Conservation (phyloP, 2,797 vertebrate species). For the Ctenochaetus hawaiiensis region DNA sequence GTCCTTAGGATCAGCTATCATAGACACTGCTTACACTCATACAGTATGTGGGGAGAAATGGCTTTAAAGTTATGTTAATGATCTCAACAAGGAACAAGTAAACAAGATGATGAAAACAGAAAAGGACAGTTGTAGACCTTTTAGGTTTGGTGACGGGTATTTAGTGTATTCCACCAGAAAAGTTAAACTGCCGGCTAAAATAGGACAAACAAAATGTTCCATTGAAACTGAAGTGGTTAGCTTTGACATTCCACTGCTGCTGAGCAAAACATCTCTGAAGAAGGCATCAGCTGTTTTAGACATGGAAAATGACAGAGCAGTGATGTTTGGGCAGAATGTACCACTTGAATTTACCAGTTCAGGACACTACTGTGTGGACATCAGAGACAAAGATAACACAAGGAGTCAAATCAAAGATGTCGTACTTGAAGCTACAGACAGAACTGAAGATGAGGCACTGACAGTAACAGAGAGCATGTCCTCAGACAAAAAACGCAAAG, state of each 20-base stretch:
- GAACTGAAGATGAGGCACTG: neutral
- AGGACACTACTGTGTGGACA: constrained; percentile 30
- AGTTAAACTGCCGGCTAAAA: constrained; percentile 33
- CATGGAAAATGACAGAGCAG: constrained; percentile 20
- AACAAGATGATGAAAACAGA: neutral
- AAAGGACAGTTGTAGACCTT: neutral
- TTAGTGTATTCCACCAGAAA: constrained; percentile 33
- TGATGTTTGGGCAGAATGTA: constrained; percentile 33
- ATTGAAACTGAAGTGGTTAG: constrained; percentile 46
- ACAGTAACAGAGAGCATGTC: neutral
- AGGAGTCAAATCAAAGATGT: neutral
- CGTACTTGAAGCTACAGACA: neutral
- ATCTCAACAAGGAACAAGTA: neutral
- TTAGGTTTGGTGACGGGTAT: constrained; percentile 41
- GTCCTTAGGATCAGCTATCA: constrained; percentile 38
- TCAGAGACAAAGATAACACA: constrained; percentile 12
- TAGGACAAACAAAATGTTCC: constrained; percentile 23
- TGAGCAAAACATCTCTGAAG: constrained; percentile 52
- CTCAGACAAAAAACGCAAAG: neutral
- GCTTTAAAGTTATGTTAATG: constrained; percentile 17
- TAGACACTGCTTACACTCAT: constrained; percentile 50
- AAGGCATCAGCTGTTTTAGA: constrained; percentile 29
- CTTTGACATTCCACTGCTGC: constrained; percentile 29
- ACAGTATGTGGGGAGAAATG: constrained; percentile 40
- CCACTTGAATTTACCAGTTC: constrained; percentile 23